Percentiles rank a stretch among this genome's conserved stretches.
phyloP scores from a whole-genome alignment of 2,888 invertebrate species.

The Geophilus truncorum region DNA sequence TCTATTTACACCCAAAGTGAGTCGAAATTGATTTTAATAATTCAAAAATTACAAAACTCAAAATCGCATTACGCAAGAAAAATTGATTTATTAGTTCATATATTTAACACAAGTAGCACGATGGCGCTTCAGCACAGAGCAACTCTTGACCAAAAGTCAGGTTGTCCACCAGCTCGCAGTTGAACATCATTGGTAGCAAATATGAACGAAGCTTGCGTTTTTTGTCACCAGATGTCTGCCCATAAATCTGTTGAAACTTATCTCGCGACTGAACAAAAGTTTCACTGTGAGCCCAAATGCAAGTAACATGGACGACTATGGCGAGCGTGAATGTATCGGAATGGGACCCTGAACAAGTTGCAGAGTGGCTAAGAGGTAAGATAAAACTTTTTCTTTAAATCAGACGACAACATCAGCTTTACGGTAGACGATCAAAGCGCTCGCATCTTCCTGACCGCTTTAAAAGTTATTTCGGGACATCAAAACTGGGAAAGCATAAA shows the following conservation, averaged over 20 bases:
- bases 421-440: not conserved
- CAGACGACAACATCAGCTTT: not conserved
- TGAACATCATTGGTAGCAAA: not conserved
- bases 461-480: not conserved
- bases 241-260: not conserved
- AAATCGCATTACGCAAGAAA: too few relatives aligned
- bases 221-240: not conserved
- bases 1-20: too few relatives aligned
- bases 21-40: too few relatives aligned
- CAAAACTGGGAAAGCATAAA: not conserved
- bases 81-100: too few relatives aligned
- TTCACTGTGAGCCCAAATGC: not conserved
- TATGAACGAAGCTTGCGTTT: not conserved
- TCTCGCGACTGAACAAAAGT: not conserved
- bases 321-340: slow-evolving; percentile 80
- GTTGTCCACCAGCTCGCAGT: too few relatives aligned
- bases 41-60: too few relatives aligned
- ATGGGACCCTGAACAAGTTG: slow-evolving; percentile 85
- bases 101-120: too few relatives aligned
- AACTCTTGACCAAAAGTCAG: too few relatives aligned
- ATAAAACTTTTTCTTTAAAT: not conserved
- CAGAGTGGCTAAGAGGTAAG: slow-evolving; percentile 81
- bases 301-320: slow-evolving; percentile 51
- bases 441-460: not conserved
- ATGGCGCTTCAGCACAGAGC: too few relatives aligned